Evolutionary conservation across 2,888 invertebrate species (phyloP), one percentile per base, ranked within the genome.

Genomic region (Leucophora obtusa): DNA sequence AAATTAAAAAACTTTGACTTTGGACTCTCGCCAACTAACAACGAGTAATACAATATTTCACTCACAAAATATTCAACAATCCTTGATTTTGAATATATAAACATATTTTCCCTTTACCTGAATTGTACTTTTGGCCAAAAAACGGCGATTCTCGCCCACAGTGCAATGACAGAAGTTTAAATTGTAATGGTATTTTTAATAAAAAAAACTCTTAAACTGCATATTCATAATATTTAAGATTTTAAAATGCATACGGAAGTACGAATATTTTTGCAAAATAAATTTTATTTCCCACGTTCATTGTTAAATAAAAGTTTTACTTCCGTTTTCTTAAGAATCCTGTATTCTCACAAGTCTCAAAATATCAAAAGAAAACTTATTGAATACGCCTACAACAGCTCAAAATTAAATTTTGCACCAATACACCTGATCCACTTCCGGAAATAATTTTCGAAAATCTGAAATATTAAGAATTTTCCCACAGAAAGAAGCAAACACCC

Each of bases 371-470:
- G 33, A 38, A 18, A 47, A 18, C n/a, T n/a, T 14, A 14, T 3
- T 7, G 18, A 54, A 60, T 56, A n/a, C 62, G 75, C 24, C 43
- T 14, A 56, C 43, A 56, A 66, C 35, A 24, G 33, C 51, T 60
- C 66, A 54, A 66, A 70, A 59, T 24, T 51, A 11, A 24, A 43
- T 77, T 65, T 56, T 59, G 53, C 59, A 38, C 33, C 38, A 21
- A 53, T 69, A 51, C 83, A 83, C 83, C 80, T 83, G 83, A 83
- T 78, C 62, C 69, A 80, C 80, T 83, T 83, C 83, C 83, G 79
- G 75, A 81, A 65, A 53, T 66, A 6, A 15, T 59, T 38, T 5
- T n/a, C 9, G 58, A 76, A 76, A 62, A 56, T 43, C 35, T 18
- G 7, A 9, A 66, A 53, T 38, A 28, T 65, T 9, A 21, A 15